Base-by-base conservation (phyloP, 2,797 vertebrate genomes). In the Chelidonichthys spinosus region DNA sequence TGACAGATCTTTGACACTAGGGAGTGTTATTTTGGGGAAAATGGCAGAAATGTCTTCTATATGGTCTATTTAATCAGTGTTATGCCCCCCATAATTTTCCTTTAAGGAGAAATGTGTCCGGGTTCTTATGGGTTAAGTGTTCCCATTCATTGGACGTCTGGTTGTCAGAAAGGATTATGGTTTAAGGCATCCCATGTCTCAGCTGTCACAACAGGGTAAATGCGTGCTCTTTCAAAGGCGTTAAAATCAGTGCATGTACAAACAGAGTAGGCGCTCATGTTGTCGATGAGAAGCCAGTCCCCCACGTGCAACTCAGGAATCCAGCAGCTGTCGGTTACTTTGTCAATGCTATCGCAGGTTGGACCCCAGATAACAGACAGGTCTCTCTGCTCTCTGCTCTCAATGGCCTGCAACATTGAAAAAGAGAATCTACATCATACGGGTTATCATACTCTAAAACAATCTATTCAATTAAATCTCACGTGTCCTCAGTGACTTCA, bases 211-310 rank as follows among this genome's bases (percentile, higher is more conserved):
- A 69, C 79, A 44, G 32, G 7, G 50, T 85, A 54, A 59, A 85
- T 47, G 25, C 7, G 64, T 3, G 73, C 53, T 13, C 50, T 74
- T 40, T 77, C 60, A 11, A 70, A 49, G 0, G 37, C 63, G 13
- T 72, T 65, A 36, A 72, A 85, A 13, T 35, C 74, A 0, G 87
- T 25, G 0, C 84, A 43, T 0, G 49, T 0, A 0, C 87, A 8
- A 13, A 92, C 14, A 5, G 56, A 88, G 85, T 96, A 94, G 81
- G 95, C 95, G 0, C 95, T 94, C 93, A 94, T 95, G 82, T 94
- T 87, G 60, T 94, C 78, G 10, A 96, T 91, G 9, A 95, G 36
- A 69, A 96, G 91, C 95, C 95, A 96, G 84, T 96, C 95, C 7
- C 93, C 95, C 10, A 68, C 53, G 2, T 56, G 43, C 81, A 95